phyloP scores from a whole-genome alignment of 2,888 invertebrate genomes.

The Cataglyphis cursor region DNA sequence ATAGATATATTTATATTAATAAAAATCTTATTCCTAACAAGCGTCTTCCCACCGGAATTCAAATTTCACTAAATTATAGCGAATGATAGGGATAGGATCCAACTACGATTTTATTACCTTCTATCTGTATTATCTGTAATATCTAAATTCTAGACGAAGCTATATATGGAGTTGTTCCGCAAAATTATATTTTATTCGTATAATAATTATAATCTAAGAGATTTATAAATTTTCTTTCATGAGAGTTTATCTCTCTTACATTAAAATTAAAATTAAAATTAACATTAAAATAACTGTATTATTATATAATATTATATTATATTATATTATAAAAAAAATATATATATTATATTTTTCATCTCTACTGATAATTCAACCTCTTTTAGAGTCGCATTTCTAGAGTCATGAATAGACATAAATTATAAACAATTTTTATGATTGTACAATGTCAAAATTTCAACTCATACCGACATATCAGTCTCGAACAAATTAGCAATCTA shows the following conservation, averaged over 20 bases:
- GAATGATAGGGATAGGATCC: background rate
- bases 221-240: background rate
- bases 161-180: background rate
- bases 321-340: too few species aligned
- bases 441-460: background rate
- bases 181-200: background rate
- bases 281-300: background rate
- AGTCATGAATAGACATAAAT: background rate
- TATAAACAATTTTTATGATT: background rate
- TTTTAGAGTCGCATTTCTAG: background rate
- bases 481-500: slow-evolving; percentile 10
- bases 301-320: background rate
- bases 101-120: slow-evolving; percentile 24
- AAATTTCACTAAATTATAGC: background rate
- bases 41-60: background rate
- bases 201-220: background rate
- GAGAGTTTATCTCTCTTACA: background rate
- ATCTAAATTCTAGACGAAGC: background rate
- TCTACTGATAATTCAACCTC: background rate
- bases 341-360: background rate
- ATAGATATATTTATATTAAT: background rate
- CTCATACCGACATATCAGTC: slow-evolving; percentile 1
- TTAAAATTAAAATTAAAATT: too few species aligned
- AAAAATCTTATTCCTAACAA: slow-evolving; percentile 6
- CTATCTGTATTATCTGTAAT: too few species aligned